A percentile compares a stretch with the other conserved stretches of the same genome.
Conservation (phyloP, 2,888 invertebrate genomes). For the Schizotus pectinicornis region DNA sequence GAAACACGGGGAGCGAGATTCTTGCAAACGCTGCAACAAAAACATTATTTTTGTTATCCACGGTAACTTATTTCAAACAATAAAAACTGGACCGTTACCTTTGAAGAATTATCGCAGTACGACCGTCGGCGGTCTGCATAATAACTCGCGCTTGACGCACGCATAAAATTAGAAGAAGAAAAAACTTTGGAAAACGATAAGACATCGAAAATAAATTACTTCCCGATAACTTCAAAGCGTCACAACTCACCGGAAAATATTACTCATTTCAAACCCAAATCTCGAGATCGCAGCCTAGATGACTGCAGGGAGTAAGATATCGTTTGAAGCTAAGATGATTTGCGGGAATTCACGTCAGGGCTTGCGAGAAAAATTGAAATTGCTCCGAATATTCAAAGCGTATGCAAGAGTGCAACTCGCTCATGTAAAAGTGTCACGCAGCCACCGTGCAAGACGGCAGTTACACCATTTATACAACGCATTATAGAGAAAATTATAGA, state of each 20-base stretch:
- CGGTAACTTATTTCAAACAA: too few species aligned
- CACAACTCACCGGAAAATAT: slow-evolving; percentile 12
- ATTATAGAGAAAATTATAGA: slow-evolving; percentile 19
- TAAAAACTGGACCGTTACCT: too few species aligned
- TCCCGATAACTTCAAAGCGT: slow-evolving; percentile 9
- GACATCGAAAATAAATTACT: slow-evolving; percentile 7
- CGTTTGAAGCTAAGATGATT: not conserved
- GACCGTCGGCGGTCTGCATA: not conserved
- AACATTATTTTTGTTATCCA: too few species aligned
- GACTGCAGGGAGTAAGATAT: slow-evolving; percentile 4
- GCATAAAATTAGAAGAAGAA: not conserved
- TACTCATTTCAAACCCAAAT: slow-evolving; percentile 11
- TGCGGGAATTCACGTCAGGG: too few species aligned
- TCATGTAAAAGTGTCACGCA: slow-evolving; percentile 19
- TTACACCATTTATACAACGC: slow-evolving; percentile 16
- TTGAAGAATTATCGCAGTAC: too few species aligned
- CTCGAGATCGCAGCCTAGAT: not conserved
- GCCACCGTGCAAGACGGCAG: slow-evolving; percentile 13
- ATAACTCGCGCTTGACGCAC: slow-evolving; percentile 15
- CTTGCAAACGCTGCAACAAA: too few species aligned
- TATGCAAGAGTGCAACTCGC: slow-evolving; percentile 5
- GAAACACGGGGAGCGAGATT: too few species aligned
- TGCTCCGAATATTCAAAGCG: slow-evolving; percentile 7
- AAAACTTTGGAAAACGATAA: slow-evolving; percentile 15
- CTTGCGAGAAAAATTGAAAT: too few species aligned